Conservation (phyloP, 2,113 vertebrate species). For the Albula goreensis region DNA sequence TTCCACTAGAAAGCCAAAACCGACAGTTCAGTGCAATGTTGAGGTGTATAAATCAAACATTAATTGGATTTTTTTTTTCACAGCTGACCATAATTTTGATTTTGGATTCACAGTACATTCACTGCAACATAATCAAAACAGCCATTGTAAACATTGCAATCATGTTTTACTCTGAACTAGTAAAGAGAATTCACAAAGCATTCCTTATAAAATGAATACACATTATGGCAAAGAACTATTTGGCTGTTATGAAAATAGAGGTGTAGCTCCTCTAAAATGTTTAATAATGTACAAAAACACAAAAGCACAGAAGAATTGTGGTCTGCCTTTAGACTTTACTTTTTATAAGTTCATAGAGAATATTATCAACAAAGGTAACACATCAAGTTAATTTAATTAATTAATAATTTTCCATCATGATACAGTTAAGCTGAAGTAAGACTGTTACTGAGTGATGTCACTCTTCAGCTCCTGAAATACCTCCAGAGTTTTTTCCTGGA, state of each 20-base stretch:
- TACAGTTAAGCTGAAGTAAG: not conserved
- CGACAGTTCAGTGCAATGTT: not conserved
- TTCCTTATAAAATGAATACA: not conserved
- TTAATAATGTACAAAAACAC: not conserved
- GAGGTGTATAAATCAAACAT: slow-evolving; percentile 5
- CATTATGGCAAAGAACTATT: too few relatives aligned
- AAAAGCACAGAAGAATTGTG: not conserved
- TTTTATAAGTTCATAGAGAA: not conserved
- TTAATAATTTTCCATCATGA: too few relatives aligned
- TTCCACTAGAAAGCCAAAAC: slow-evolving; percentile 9
- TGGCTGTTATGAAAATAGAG: not conserved
- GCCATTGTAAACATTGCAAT: not conserved
- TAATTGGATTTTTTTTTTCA: not conserved
- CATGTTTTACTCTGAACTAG: not conserved
- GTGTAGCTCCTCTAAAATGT: not conserved
- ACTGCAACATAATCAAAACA: not conserved
- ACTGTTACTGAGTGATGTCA: not conserved
- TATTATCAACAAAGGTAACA: not conserved
- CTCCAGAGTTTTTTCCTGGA: not conserved
- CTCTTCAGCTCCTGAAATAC: not conserved
- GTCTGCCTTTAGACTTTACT: too few relatives aligned
- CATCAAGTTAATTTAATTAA: too few relatives aligned
- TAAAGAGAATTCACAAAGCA: not conserved
- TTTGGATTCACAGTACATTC: not conserved
- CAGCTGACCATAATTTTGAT: not conserved